These are phyloP conservation scores for Herpetotheres cachinnans DNA, from an alignment of 2,113 vertebrate species.

Conservation along the genomic window DNA sequence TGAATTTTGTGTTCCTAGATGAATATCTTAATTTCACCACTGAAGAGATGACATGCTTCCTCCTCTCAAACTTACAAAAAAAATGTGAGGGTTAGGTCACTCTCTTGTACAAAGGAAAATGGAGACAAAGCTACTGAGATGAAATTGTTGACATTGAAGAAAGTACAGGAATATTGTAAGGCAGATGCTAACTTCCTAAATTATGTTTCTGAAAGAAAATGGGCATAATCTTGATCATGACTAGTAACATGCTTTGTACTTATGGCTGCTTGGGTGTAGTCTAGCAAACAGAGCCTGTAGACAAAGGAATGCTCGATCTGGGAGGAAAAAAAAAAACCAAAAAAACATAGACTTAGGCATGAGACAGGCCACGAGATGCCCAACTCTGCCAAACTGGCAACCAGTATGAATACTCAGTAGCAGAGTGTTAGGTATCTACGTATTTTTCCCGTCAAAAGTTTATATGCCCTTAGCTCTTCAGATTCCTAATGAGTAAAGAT, in stretches of 20 bases:
- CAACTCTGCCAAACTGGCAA: conserved; percentile 25
- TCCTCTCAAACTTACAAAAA: not conserved
- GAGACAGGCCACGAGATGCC: not conserved
- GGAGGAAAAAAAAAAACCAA: not conserved
- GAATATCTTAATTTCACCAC: not conserved
- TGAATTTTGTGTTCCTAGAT: not conserved
- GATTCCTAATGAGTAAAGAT: not conserved
- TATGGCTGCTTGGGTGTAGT: not conserved
- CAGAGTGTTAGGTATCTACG: not conserved
- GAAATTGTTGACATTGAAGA: not conserved
- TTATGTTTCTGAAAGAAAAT: not conserved
- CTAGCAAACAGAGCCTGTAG: not conserved
- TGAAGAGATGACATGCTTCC: not conserved
- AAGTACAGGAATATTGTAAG: not conserved
- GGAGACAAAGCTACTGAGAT: not conserved
- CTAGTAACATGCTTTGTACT: not conserved
- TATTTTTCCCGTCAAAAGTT: not conserved
- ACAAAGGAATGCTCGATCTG: not conserved
- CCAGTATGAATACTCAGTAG: not conserved
- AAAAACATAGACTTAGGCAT: not conserved
- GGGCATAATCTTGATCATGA: not conserved
- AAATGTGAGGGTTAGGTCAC: not conserved
- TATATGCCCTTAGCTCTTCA: not conserved
- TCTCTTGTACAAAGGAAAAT: not conserved
- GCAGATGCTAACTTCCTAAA: not conserved